Evolutionary conservation across 1,140 invertebrate species (phyloP).

Genomic region (Amphibalanus amphitrite): DNA sequence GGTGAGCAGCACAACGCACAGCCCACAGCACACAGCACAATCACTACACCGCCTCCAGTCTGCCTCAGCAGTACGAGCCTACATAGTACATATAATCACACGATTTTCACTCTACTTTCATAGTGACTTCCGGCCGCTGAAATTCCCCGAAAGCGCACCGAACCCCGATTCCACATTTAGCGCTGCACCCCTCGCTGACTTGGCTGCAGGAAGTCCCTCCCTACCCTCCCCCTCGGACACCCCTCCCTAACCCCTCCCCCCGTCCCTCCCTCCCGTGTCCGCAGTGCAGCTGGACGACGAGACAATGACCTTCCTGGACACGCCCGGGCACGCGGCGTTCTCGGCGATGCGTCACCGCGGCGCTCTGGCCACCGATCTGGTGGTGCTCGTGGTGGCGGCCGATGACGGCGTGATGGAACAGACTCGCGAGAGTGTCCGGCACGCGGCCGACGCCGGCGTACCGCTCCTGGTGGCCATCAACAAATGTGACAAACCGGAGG

Average conservation of each 20-base stretch:
- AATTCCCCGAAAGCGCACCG: no score
- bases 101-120: conserved; percentile 4
- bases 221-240: no score
- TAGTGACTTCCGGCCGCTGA: no score
- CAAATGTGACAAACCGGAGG: conserved; percentile 86
- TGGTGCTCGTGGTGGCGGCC: conserved; percentile 91
- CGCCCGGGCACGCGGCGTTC: conserved; percentile 98
- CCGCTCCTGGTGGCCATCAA: conserved; percentile 97
- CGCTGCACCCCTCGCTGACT: no score
- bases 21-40: no score
- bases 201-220: no score
- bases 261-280: conserved; percentile 15
- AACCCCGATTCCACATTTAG: no score
- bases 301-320: conserved; percentile 86
- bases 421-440: conserved; percentile 47
- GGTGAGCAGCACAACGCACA: not conserved
- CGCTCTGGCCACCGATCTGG: conserved; percentile 80
- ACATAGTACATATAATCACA: conserved; percentile 1
- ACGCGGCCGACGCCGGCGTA: conserved; percentile 36
- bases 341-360: conserved; percentile 77
- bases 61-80: no score
- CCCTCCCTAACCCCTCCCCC: no score
- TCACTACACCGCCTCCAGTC: no score
- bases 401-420: conserved; percentile 99
- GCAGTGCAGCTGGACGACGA: conserved; percentile 42